These are phyloP conservation scores for Trichopria drosophilae DNA, from an alignment of 2,888 invertebrate genomes.

Conservation along the genomic window DNA sequence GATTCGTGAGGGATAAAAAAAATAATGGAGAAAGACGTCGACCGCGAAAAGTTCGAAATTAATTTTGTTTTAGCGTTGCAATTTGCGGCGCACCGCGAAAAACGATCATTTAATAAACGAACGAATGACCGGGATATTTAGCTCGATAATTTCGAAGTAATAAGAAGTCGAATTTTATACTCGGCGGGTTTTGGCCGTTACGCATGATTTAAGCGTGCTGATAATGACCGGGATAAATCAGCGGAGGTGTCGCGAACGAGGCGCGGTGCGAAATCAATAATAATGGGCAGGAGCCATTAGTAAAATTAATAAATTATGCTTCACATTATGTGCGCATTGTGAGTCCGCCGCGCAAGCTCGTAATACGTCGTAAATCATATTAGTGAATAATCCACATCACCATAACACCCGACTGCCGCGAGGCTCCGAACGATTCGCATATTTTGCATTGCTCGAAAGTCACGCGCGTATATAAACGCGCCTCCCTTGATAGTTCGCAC, in stretches of 20 bases:
- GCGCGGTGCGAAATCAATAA: slow-evolving; percentile 56
- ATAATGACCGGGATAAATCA: slow-evolving; percentile 58
- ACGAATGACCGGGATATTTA: neutral
- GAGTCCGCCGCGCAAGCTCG: slow-evolving; percentile 45
- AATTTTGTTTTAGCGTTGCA: too few relatives aligned
- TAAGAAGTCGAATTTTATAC: neutral
- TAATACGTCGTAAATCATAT: slow-evolving; percentile 59
- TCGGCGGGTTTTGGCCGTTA: slow-evolving; percentile 41
- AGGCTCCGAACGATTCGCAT: slow-evolving; percentile 43
- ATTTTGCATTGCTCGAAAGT: slow-evolving; percentile 50
- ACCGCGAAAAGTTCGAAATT: too few relatives aligned
- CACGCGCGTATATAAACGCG: too few relatives aligned
- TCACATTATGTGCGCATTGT: slow-evolving; percentile 59
- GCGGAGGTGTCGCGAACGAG: slow-evolving; percentile 40
- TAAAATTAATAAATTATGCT: slow-evolving; percentile 59
- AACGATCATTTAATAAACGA: neutral
- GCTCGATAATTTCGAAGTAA: too few relatives aligned
- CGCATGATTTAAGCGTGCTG: slow-evolving; percentile 53
- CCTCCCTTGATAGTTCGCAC: too few relatives aligned
- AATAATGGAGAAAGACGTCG: too few relatives aligned
- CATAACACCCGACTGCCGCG: slow-evolving; percentile 48
- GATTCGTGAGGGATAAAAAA: too few relatives aligned
- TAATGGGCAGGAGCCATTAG: slow-evolving; percentile 59
- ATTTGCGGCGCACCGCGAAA: slow-evolving; percentile 3
- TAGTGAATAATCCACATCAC: slow-evolving; percentile 60